phyloP scores from a whole-genome alignment of 2,113 vertebrate species.

The Plectropomus leopardus region DNA sequence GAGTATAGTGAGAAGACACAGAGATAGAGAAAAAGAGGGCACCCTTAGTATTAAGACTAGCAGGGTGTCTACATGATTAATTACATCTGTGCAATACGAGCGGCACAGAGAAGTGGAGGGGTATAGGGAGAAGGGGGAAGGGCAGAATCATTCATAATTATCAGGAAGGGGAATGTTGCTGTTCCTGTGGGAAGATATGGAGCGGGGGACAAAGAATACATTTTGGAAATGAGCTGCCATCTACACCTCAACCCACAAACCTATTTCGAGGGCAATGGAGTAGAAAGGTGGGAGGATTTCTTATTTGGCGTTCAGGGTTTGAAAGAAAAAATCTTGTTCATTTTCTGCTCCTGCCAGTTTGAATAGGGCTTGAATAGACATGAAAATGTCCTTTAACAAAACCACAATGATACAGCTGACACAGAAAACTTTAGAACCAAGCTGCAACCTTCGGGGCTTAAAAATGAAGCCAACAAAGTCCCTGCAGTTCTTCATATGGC shows the following conservation, averaged over 20 bases:
- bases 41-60: slow-evolving; percentile 55
- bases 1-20: not conserved
- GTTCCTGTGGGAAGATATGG: slow-evolving; percentile 51
- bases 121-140: slow-evolving; percentile 14
- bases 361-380: not conserved
- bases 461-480: too few relatives aligned
- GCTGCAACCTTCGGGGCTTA: not conserved
- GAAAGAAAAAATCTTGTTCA: not conserved
- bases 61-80: slow-evolving; percentile 72
- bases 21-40: slow-evolving; percentile 43
- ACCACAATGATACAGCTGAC: too few relatives aligned
- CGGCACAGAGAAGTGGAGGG: slow-evolving; percentile 8
- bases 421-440: not conserved
- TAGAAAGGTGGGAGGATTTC: slow-evolving; percentile 17
- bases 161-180: slow-evolving; percentile 46
- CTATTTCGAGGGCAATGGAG: slow-evolving; percentile 35
- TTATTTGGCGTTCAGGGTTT: slow-evolving; percentile 15
- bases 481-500: too few relatives aligned
- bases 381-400: not conserved
- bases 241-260: slow-evolving; percentile 29
- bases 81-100: slow-evolving; percentile 51
- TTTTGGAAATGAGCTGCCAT: slow-evolving; percentile 46
- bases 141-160: slow-evolving; percentile 64
- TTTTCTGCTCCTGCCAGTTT: too few relatives aligned
- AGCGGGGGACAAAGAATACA: slow-evolving; percentile 22